Evolutionary conservation across 2,888 invertebrate genomes (phyloP).

Genomic region (Pocota personata): DNA sequence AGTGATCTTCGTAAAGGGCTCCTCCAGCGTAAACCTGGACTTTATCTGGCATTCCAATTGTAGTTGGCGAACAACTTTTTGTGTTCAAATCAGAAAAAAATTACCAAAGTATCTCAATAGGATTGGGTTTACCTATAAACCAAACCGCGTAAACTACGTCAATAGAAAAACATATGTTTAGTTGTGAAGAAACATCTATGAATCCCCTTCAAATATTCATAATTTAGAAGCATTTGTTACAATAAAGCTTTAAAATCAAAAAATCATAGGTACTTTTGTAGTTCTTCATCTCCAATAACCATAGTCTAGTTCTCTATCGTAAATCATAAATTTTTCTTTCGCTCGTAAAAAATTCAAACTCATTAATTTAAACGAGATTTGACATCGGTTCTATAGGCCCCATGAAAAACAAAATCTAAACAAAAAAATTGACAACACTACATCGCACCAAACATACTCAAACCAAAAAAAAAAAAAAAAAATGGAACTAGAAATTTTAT

Average conservation of each 20-base stretch:
- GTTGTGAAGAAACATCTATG: no score
- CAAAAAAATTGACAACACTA: slow-evolving; percentile 17
- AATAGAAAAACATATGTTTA: no score
- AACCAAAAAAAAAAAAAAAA: not conserved
- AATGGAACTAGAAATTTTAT: not conserved
- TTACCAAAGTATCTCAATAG: no score
- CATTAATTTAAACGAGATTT: slow-evolving; percentile 83
- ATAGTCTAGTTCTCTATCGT: not conserved
- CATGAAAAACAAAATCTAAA: not conserved
- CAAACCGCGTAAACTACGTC: no score
- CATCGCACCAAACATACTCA: not conserved
- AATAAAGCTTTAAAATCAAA: not conserved
- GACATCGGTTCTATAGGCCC: slow-evolving; percentile 74
- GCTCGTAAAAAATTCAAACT: slow-evolving; percentile 78
- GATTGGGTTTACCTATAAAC: no score
- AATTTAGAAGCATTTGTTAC: not conserved
- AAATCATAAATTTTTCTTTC: slow-evolving; percentile 41
- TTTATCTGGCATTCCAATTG: no score
- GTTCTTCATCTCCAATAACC: not conserved
- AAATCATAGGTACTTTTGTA: not conserved
- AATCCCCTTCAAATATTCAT: not conserved
- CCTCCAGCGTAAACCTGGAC: no score
- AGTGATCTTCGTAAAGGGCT: no score
- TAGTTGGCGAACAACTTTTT: no score
- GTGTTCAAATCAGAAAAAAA: no score